Percentiles rank a stretch among this genome's conserved stretches.
Conservation (phyloP, 2,888 invertebrate species). For the Bombyx huttoni region DNA sequence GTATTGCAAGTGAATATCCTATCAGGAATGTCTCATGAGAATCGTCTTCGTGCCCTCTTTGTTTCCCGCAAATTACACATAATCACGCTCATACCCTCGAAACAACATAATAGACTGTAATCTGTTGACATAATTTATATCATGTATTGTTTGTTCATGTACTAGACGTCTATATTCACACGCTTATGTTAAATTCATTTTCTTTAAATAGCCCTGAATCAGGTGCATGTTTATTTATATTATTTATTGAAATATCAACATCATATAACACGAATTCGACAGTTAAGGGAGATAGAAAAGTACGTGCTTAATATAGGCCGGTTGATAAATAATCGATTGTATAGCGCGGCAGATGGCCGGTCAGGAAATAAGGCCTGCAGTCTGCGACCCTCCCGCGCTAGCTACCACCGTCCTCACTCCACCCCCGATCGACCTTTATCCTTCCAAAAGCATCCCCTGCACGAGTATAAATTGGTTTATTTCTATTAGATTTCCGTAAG, state of each 20-base stretch:
- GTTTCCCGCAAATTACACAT: neutral
- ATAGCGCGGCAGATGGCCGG: conserved; percentile 65
- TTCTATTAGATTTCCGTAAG: conserved; percentile 70
- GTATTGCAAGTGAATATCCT: neutral
- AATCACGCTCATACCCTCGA: neutral
- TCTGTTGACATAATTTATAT: neutral
- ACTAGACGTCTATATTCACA: too few relatives aligned
- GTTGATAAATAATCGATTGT: conserved; percentile 65
- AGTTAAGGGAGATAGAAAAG: conserved; percentile 8
- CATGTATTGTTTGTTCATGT: neutral
- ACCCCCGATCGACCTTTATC: conserved; percentile 68
- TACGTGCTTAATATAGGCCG: conserved; percentile 36
- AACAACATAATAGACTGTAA: neutral
- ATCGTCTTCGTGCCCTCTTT: neutral
- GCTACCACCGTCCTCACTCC: conserved; percentile 38
- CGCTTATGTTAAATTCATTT: too few relatives aligned
- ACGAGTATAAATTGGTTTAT: conserved; percentile 64
- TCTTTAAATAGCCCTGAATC: neutral
- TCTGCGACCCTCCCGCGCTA: conserved; percentile 46
- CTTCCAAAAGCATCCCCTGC: conserved; percentile 59
- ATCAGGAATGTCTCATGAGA: neutral
- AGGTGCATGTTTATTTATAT: neutral
- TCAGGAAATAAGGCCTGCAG: conserved; percentile 35
- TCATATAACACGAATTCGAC: too few relatives aligned
- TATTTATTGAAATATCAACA: too few relatives aligned